phyloP scores from a whole-genome alignment of 2,888 invertebrate species.

The Diaperis boleti region DNA sequence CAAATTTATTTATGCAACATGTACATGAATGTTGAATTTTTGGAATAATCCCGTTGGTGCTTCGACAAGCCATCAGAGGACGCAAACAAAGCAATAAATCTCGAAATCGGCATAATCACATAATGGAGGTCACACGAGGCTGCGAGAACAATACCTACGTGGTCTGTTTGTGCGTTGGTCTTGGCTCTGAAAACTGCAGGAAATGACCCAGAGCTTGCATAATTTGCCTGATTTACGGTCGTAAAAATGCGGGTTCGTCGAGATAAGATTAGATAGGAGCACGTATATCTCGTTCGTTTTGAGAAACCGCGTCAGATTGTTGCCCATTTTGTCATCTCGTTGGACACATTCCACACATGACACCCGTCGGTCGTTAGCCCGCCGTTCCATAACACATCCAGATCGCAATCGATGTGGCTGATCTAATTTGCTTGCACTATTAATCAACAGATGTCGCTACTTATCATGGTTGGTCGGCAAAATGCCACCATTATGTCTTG shows the following conservation, averaged over 20 bases:
- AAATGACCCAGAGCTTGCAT: neutral
- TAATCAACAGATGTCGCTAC: slow-evolving; percentile 54
- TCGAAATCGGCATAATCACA: neutral
- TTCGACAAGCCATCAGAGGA: neutral
- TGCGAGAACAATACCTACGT: no score
- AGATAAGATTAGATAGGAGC: neutral
- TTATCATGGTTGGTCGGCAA: slow-evolving; percentile 48
- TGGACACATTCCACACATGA: slow-evolving; percentile 25
- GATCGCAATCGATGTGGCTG: slow-evolving; percentile 45
- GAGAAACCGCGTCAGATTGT: slow-evolving; percentile 9
- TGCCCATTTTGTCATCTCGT: slow-evolving; percentile 23
- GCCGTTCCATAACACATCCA: slow-evolving; percentile 39
- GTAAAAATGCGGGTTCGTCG: no score
- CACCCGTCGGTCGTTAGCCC: slow-evolving; percentile 30
- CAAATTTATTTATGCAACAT: neutral
- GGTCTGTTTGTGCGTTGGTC: no score
- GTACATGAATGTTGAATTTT: neutral
- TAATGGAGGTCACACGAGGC: neutral
- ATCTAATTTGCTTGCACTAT: slow-evolving; percentile 49
- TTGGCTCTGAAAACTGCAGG: no score
- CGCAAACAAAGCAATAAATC: slow-evolving; percentile 1
- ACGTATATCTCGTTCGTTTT: neutral
- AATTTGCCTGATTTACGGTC: neutral
- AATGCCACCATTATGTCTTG: slow-evolving; percentile 49
- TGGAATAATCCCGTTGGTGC: neutral